Evolutionary conservation across 2,113 vertebrate genomes (phyloP).

Genomic region (Xerus inauris): DNA sequence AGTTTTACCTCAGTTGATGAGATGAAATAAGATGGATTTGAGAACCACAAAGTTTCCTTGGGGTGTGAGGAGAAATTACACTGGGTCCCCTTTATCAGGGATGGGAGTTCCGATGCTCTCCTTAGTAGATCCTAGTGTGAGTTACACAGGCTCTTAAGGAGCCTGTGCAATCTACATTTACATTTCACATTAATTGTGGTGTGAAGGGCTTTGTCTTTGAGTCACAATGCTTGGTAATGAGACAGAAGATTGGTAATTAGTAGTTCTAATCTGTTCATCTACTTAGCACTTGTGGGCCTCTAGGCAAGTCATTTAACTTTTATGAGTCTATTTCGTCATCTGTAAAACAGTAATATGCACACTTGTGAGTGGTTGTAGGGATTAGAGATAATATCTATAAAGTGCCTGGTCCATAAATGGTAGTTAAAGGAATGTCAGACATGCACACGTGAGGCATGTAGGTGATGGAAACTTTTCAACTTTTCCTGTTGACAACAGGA

Average conservation of each 20-base stretch:
- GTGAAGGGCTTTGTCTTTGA: conserved; percentile 43
- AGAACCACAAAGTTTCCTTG: background rate
- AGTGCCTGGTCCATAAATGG: background rate
- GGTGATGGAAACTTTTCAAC: background rate
- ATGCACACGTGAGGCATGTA: background rate
- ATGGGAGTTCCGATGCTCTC: background rate
- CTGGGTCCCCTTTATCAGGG: too few species aligned
- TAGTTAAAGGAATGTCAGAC: background rate
- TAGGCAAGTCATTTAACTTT: conserved; percentile 38
- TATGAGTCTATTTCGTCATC: conserved; percentile 44
- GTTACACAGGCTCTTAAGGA: background rate
- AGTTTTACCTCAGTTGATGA: background rate
- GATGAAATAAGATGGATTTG: background rate
- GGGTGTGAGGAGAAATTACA: background rate
- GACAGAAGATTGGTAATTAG: conserved; percentile 53
- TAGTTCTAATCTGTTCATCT: conserved; percentile 31
- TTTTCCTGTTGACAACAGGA: background rate
- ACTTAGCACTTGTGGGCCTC: conserved; percentile 14
- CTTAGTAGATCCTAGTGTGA: background rate
- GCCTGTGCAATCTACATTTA: background rate
- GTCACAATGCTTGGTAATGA: conserved; percentile 36
- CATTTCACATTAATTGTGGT: background rate
- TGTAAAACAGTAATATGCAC: background rate
- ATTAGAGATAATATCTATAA: background rate
- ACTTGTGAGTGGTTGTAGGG: background rate